phyloP scores from a whole-genome alignment of 2,888 invertebrate genomes.

The Lasius fuliginosus region DNA sequence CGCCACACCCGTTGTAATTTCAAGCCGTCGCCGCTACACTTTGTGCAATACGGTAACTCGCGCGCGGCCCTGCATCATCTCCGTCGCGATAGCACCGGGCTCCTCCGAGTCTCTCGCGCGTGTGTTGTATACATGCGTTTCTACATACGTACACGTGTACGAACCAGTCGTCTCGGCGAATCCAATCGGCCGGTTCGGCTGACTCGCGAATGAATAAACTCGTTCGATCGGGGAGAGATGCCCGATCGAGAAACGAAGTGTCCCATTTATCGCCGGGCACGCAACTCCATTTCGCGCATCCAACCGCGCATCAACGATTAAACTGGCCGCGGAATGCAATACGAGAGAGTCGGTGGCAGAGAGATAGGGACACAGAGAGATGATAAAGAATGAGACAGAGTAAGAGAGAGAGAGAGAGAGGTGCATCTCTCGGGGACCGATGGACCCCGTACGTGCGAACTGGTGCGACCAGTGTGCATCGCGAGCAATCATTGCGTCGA shows the following conservation, averaged over 20 bases:
- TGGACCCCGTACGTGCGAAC: slow-evolving; percentile 3
- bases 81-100: slow-evolving; percentile 5
- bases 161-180: slow-evolving; percentile 62
- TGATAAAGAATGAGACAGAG: background rate
- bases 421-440: slow-evolving; percentile 3
- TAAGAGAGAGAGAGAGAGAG: background rate
- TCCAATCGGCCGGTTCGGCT: slow-evolving; percentile 57
- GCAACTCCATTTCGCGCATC: slow-evolving; percentile 52
- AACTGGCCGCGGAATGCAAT: slow-evolving; percentile 49
- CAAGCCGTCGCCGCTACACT: slow-evolving; percentile 12
- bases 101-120: background rate
- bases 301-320: slow-evolving; percentile 63
- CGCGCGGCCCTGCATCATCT: slow-evolving; percentile 22
- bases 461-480: slow-evolving; percentile 75
- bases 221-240: slow-evolving; percentile 62
- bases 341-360: slow-evolving; percentile 10
- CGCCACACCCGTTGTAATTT: slow-evolving; percentile 39
- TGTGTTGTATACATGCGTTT: background rate
- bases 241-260: slow-evolving; percentile 66
- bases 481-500: slow-evolving; percentile 76
- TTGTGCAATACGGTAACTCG: slow-evolving; percentile 39
- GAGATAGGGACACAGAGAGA: background rate
- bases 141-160: slow-evolving; percentile 43
- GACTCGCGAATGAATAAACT: slow-evolving; percentile 59
- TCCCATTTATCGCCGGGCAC: slow-evolving; percentile 66